phyloP scores from a whole-genome alignment of 2,113 vertebrate species.

The Grantiella picta region DNA sequence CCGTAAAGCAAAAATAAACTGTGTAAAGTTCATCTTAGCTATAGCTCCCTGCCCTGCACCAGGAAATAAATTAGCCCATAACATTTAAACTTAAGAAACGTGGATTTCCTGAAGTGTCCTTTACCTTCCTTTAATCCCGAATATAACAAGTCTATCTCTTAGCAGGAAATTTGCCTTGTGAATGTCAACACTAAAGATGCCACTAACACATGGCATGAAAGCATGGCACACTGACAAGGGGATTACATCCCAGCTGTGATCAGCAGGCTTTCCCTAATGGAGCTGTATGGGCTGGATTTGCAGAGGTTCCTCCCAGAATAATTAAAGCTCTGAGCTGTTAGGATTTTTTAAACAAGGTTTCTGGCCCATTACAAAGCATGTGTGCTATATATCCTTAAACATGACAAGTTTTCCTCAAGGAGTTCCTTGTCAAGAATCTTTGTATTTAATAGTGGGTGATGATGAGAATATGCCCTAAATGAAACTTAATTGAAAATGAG shows the following conservation, averaged over 20 bases:
- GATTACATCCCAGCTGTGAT: neutral
- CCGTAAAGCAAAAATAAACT: neutral
- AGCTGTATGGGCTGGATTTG: neutral
- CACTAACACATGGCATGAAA: neutral
- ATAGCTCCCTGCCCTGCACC: neutral
- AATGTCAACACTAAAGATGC: conserved; percentile 24
- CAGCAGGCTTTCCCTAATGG: neutral
- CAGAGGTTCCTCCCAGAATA: neutral
- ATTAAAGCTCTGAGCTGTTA: conserved; percentile 8
- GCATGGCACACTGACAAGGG: fast-evolving
- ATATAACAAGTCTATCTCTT: conserved; percentile 10
- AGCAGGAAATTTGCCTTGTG: conserved; percentile 36
- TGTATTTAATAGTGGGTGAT: conserved; percentile 72
- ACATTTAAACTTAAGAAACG: neutral
- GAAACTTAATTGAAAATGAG: conserved; percentile 73
- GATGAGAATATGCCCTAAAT: conserved; percentile 73
- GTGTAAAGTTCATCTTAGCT: neutral
- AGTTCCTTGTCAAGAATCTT: conserved; percentile 71
- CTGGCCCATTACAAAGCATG: conserved; percentile 45
- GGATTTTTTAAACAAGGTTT: conserved; percentile 23
- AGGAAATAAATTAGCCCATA: neutral
- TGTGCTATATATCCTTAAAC: conserved; percentile 72
- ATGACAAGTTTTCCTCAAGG: conserved; percentile 73
- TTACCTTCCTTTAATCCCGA: conserved; percentile 50
- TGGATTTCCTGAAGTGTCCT: neutral